These are phyloP conservation scores for Craterocephalus amniculus DNA, from an alignment of 2,797 vertebrate species.

Conservation along the genomic window DNA sequence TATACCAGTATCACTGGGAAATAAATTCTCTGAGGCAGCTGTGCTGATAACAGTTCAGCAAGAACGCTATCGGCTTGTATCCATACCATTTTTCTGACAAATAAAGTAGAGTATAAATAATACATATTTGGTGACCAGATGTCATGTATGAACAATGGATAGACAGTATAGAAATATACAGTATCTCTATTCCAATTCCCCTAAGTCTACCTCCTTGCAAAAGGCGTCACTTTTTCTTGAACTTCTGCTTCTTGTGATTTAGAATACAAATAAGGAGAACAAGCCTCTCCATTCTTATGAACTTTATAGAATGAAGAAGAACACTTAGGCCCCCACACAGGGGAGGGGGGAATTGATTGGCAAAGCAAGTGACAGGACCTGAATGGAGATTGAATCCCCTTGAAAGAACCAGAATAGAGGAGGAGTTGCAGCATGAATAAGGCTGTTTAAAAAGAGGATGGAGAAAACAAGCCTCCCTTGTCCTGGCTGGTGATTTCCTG, in stretches of 20 bases:
- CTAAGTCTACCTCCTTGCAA: conserved; percentile 56
- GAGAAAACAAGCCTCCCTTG: conserved; percentile 81
- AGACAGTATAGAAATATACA: conserved; percentile 37
- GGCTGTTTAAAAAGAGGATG: conserved; percentile 78
- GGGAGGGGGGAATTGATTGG: conserved; percentile 79
- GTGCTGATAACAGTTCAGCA: conserved; percentile 52
- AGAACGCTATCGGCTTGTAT: conserved; percentile 36
- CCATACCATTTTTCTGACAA: conserved; percentile 28
- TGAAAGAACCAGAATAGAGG: conserved; percentile 80
- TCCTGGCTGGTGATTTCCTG: conserved; percentile 78
- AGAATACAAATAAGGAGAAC: conserved; percentile 83
- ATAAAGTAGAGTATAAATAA: conserved; percentile 52
- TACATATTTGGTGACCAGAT: conserved; percentile 46
- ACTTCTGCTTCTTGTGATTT: conserved; percentile 63
- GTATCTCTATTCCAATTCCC: conserved; percentile 51
- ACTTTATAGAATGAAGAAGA: conserved; percentile 81
- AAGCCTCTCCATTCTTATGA: conserved; percentile 80
- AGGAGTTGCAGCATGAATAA: conserved; percentile 79
- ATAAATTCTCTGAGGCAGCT: conserved; percentile 48
- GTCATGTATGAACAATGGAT: conserved; percentile 36
- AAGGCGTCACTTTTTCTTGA: conserved; percentile 61
- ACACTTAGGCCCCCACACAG: conserved; percentile 73
- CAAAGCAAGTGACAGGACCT: conserved; percentile 73
- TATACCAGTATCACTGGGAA: conserved; percentile 56
- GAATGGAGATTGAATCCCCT: conserved; percentile 82